These are phyloP conservation scores for Sciurus niger DNA, from an alignment of 2,113 vertebrate species.

Conservation along the genomic window DNA sequence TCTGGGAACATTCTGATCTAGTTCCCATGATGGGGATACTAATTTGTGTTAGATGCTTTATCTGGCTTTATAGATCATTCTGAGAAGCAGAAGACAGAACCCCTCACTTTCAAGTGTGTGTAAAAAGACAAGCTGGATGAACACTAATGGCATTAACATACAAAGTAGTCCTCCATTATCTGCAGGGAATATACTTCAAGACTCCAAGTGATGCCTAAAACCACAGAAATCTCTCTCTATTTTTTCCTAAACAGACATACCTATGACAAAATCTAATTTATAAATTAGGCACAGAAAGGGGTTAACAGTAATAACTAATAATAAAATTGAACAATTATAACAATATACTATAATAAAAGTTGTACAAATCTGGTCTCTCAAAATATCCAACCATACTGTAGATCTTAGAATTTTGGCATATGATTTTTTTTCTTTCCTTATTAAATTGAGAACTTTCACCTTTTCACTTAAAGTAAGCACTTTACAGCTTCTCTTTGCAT, in stretches of 20 bases:
- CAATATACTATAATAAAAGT: neutral
- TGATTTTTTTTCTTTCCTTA: neutral
- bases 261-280: neutral
- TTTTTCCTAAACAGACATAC: neutral
- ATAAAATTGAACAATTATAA: neutral
- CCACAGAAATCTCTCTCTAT: neutral
- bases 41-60: neutral
- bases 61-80: conserved; percentile 42
- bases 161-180: neutral
- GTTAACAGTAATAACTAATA: neutral
- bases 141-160: conserved; percentile 7
- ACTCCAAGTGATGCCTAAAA: neutral
- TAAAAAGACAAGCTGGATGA: conserved; percentile 19
- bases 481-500: neutral
- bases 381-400: neutral
- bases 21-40: neutral
- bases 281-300: neutral
- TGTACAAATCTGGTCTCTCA: neutral
- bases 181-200: neutral
- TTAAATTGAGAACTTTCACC: neutral
- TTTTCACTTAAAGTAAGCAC: neutral
- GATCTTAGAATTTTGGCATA: neutral
- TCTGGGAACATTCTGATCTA: conserved; percentile 35
- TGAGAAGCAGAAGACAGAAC: neutral
- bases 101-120: neutral